phyloP scores from a whole-genome alignment of 2,888 invertebrate genomes.

The Eumacrocentrus americanus region DNA sequence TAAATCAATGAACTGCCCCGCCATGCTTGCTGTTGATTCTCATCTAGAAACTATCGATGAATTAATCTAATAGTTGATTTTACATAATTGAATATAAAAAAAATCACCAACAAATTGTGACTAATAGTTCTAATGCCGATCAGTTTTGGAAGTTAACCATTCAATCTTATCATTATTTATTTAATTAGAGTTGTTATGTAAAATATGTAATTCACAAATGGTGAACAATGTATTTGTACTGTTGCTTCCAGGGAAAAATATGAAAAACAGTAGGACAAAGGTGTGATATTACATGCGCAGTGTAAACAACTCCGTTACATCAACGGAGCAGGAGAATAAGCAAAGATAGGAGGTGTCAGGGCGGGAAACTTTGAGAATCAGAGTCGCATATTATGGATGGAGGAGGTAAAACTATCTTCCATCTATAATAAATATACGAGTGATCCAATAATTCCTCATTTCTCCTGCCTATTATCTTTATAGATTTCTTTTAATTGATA shows the following conservation, averaged over 20 bases:
- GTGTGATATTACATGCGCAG: constrained; percentile 59
- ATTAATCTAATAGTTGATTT: not conserved
- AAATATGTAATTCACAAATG: not conserved
- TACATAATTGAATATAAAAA: not conserved
- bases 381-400: constrained; percentile 56
- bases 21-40: not conserved
- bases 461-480: not conserved
- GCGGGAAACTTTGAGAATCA: constrained; percentile 59
- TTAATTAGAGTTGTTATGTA: not conserved
- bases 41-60: not conserved
- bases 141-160: no score
- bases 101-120: not conserved
- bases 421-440: not conserved
- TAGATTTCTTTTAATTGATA: not conserved
- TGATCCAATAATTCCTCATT: not conserved
- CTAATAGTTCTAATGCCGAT: not conserved
- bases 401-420: constrained; percentile 43
- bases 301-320: constrained; percentile 63
- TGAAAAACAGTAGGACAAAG: not conserved
- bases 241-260: constrained; percentile 1
- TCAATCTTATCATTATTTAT: not conserved
- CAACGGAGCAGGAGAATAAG: constrained; percentile 57
- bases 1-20: constrained; percentile 45
- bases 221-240: not conserved
- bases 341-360: constrained; percentile 52